phyloP scores from a whole-genome alignment of 2,113 vertebrate species.

The Epinephelus lanceolatus region DNA sequence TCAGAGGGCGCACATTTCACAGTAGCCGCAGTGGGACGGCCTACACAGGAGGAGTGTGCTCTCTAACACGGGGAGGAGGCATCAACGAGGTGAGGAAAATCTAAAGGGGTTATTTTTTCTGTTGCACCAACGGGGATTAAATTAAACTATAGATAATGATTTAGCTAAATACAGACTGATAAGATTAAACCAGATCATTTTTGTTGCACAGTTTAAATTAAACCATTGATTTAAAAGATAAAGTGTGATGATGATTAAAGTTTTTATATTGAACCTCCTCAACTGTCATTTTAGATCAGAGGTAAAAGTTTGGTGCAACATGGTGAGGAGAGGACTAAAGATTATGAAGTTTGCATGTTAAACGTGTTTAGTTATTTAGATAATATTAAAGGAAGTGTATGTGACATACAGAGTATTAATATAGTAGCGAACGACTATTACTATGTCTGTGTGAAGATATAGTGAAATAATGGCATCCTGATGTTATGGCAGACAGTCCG shows the following conservation, averaged over 20 bases:
- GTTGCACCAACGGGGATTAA: not conserved
- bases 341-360: not conserved
- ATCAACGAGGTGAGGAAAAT: slow-evolving; percentile 89
- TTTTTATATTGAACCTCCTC: not conserved
- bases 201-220: not conserved
- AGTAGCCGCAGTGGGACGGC: slow-evolving; percentile 93
- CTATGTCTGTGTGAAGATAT: too few species aligned
- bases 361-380: not conserved
- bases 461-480: too few species aligned
- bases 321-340: not conserved
- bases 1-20: slow-evolving; percentile 92
- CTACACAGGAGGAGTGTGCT: slow-evolving; percentile 93
- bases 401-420: too few species aligned
- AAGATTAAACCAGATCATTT: not conserved
- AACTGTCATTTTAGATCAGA: not conserved
- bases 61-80: slow-evolving; percentile 86
- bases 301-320: not conserved
- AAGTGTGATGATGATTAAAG: not conserved
- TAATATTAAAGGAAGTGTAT: not conserved
- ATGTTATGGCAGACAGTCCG: too few species aligned
- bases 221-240: not conserved
- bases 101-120: not conserved
- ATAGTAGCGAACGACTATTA: too few species aligned
- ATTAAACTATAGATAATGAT: not conserved
- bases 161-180: not conserved